Conservation (phyloP, 1,140 invertebrate species). For the Lineus longissimus region DNA sequence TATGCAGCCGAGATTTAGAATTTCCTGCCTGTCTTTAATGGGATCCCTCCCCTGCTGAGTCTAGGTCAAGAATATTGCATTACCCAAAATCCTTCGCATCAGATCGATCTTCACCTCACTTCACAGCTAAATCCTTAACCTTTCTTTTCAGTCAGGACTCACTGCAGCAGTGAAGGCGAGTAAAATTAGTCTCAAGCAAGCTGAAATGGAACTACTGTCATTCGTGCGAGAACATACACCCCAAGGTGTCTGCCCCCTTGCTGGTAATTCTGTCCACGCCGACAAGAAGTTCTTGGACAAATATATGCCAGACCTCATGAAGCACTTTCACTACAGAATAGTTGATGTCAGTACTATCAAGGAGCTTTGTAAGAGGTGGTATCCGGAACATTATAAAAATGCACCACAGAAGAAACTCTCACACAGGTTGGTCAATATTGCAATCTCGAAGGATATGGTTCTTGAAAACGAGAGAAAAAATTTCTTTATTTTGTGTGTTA, state of each 20-base stretch:
- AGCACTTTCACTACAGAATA: constrained; percentile 86
- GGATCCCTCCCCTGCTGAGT: not conserved
- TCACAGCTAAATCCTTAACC: too few relatives aligned
- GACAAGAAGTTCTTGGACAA: constrained; percentile 59
- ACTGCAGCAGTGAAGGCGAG: constrained; percentile 68
- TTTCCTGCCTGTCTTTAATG: not conserved
- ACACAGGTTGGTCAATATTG: too few relatives aligned
- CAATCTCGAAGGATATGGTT: not conserved
- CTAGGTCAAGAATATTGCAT: not conserved
- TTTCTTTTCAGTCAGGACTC: constrained; percentile 74
- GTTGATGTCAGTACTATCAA: constrained; percentile 90
- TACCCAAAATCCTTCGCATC: not conserved
- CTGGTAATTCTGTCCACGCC: constrained; percentile 85
- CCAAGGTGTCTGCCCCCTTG: constrained; percentile 67
- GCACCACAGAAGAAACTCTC: constrained; percentile 63
- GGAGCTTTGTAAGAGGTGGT: constrained; percentile 78
- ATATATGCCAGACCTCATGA: constrained; percentile 55
- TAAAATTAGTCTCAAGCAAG: constrained; percentile 62
- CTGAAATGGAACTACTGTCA: constrained; percentile 68
- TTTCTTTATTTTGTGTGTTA: not conserved
- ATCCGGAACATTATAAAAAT: constrained; percentile 58
- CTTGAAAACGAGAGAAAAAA: not conserved
- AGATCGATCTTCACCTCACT: too few relatives aligned
- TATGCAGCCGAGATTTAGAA: too few relatives aligned
- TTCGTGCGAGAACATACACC: constrained; percentile 71